phyloP scores from a whole-genome alignment of 1,140 invertebrate species.

The Atopsyche davidsoni region DNA sequence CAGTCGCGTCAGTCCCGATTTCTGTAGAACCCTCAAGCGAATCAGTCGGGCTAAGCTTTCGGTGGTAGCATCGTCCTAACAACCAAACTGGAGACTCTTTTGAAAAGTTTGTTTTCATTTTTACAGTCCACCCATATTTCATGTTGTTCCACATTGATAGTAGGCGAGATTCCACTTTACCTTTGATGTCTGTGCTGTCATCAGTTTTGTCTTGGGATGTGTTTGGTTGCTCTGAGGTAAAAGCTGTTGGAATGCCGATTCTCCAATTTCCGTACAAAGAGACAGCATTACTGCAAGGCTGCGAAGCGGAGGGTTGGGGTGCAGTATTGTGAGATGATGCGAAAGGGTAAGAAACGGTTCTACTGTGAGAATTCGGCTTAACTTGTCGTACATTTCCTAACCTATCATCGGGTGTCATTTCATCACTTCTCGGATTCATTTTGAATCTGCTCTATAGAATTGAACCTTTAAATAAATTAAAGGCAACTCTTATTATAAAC shows the following conservation, averaged over 20 bases:
- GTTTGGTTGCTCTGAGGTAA: conserved; percentile 4
- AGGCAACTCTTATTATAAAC: background rate
- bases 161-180: conserved; percentile 74
- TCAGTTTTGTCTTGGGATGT: conserved; percentile 38
- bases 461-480: background rate
- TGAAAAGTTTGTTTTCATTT: conserved; percentile 76
- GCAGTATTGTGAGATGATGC: conserved; percentile 2
- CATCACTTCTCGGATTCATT: conserved; percentile 9
- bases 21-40: conserved; percentile 59
- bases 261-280: conserved; percentile 17
- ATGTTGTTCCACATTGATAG: conserved; percentile 86
- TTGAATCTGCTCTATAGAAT: conserved; percentile 6
- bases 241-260: conserved; percentile 4
- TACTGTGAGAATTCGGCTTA: conserved; percentile 12
- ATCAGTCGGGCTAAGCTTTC: conserved; percentile 59
- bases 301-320: conserved; percentile 13
- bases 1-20: conserved; percentile 52
- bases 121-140: conserved; percentile 79
- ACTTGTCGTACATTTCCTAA: conserved; percentile 15
- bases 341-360: conserved; percentile 17
- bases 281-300: conserved; percentile 7
- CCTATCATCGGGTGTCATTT: conserved; percentile 15
- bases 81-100: conserved; percentile 83
- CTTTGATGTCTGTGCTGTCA: conserved; percentile 53
- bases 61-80: conserved; percentile 74